These are phyloP conservation scores for Pseudococcus jackbeardsleyi DNA, from an alignment of 2,888 invertebrate genomes.

Conservation along the genomic window DNA sequence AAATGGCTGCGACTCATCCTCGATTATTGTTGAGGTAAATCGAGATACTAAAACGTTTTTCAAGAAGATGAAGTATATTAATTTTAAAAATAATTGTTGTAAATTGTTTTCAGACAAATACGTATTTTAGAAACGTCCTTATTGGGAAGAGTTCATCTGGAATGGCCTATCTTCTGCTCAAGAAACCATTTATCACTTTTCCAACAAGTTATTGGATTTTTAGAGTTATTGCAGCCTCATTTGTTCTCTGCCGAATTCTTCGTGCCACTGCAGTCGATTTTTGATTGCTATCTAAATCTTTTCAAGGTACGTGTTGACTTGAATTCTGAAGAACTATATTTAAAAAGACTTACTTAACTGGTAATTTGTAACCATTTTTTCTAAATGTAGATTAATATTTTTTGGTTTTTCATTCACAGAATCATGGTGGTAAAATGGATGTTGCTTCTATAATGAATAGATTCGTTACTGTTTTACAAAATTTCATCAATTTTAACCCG, in stretches of 20 bases:
- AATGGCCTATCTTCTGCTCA: slow-evolving; percentile 78
- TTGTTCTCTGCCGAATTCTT: slow-evolving; percentile 77
- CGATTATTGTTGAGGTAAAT: slow-evolving; percentile 78
- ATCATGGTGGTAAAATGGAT: slow-evolving; percentile 52
- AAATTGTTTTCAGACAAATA: slow-evolving; percentile 76
- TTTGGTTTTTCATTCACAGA: slow-evolving; percentile 66
- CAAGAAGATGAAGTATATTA: no score
- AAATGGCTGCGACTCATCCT: slow-evolving; percentile 86
- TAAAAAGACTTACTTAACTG: no score
- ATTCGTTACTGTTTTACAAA: slow-evolving; percentile 83
- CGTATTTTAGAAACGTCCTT: slow-evolving; percentile 85
- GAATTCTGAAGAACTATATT: no score
- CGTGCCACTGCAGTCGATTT: slow-evolving; percentile 74
- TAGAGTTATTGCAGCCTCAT: slow-evolving; percentile 86
- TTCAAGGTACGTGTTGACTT: slow-evolving; percentile 70
- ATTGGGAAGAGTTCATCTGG: slow-evolving; percentile 81
- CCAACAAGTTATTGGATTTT: slow-evolving; percentile 82
- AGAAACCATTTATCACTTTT: slow-evolving; percentile 82
- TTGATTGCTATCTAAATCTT: slow-evolving; percentile 79
- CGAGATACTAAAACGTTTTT: no score
- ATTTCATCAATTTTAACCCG: slow-evolving; percentile 81
- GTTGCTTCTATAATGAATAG: slow-evolving; percentile 77
- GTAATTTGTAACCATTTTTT: neutral
- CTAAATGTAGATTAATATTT: neutral
- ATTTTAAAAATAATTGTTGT: no score